A percentile compares a stretch with the other conserved stretches of the same genome.
Evolutionary conservation across 2,113 vertebrate species (phyloP).

Genomic region (Peromyscus leucopus): DNA sequence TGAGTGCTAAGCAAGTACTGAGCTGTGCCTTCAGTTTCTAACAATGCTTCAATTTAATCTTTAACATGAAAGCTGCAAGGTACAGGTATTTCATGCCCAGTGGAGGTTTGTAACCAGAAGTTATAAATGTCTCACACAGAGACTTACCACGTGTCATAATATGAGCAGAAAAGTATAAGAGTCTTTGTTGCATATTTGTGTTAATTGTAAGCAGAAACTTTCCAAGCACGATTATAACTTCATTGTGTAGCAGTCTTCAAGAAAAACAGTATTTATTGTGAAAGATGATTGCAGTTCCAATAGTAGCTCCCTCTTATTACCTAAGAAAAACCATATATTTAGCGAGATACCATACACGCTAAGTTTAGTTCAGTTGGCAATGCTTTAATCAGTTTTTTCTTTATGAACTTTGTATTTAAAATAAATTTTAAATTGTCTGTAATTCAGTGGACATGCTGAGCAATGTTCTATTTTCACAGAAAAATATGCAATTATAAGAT

Average conservation of each 20-base stretch:
- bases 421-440: slow-evolving; percentile 85
- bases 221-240: slow-evolving; percentile 80
- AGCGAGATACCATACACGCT: slow-evolving; percentile 84
- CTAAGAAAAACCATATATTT: slow-evolving; percentile 84
- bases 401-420: slow-evolving; percentile 86
- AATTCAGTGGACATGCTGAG: slow-evolving; percentile 84
- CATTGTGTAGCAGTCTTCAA: slow-evolving; percentile 81
- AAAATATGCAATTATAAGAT: slow-evolving; percentile 85
- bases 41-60: slow-evolving; percentile 28
- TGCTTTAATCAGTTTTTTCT: slow-evolving; percentile 82
- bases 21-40: too few species aligned
- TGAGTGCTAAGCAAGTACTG: background rate
- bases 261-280: slow-evolving; percentile 86
- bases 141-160: slow-evolving; percentile 73
- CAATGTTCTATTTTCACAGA: slow-evolving; percentile 84
- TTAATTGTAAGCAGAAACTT: slow-evolving; percentile 82
- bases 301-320: slow-evolving; percentile 85
- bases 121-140: background rate
- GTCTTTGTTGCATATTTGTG: slow-evolving; percentile 70
- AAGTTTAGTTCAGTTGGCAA: slow-evolving; percentile 87
- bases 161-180: slow-evolving; percentile 70
- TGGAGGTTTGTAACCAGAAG: slow-evolving; percentile 3
- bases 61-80: background rate
- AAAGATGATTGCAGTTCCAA: slow-evolving; percentile 87
- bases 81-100: background rate